Conservation (phyloP, 35 echinoderm and acorn worm genomes). For the Heliocidaris erythrogramma region DNA sequence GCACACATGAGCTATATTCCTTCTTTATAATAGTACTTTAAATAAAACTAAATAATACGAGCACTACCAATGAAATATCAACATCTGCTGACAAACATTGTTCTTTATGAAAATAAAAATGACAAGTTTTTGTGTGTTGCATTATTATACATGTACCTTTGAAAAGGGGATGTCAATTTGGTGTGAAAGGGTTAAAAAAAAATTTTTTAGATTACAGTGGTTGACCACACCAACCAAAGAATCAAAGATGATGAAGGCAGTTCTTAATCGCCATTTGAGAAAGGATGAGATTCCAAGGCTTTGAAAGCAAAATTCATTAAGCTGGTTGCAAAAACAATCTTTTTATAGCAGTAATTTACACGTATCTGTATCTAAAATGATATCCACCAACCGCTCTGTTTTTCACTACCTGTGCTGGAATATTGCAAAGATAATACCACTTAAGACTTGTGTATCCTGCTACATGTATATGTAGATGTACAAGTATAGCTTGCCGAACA, state of each 20-base stretch:
- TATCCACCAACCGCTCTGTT: neutral
- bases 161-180: neutral
- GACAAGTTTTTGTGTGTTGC: too few species aligned
- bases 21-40: neutral
- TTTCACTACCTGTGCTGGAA: neutral
- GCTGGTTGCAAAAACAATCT: neutral
- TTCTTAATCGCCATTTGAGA: neutral
- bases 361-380: neutral
- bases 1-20: neutral
- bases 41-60: neutral
- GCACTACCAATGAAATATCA: neutral
- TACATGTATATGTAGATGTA: too few species aligned
- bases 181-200: neutral
- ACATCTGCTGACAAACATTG: neutral
- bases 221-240: neutral
- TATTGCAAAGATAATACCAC: neutral
- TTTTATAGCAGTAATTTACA: neutral
- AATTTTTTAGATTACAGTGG: neutral
- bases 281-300: neutral
- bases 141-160: too few species aligned
- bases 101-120: too few species aligned
- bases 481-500: too few species aligned
- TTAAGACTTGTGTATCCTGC: neutral
- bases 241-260: too few species aligned
- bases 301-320: neutral